phyloP scores from a whole-genome alignment of 2,113 vertebrate species.

The Macroglossus sobrinus region DNA sequence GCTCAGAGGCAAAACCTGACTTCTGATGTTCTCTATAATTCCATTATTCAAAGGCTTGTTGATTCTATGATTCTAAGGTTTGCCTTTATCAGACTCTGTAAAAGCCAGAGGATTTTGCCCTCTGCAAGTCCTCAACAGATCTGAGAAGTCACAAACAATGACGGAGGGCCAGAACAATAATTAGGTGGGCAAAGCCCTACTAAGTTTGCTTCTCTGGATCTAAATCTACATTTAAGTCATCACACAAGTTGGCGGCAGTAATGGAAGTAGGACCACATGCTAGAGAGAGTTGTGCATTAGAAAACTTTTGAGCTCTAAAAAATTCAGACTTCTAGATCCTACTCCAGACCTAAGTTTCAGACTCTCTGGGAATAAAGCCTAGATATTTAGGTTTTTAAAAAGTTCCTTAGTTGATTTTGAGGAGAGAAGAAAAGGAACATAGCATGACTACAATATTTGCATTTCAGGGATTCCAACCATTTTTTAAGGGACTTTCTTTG shows the following conservation, averaged over 20 bases:
- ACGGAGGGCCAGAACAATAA: not conserved
- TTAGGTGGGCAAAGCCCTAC: too few relatives aligned
- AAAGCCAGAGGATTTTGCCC: not conserved
- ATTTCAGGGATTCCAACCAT: not conserved
- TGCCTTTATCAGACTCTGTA: not conserved
- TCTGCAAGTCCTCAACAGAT: not conserved
- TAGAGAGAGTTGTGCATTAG: not conserved
- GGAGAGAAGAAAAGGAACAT: not conserved
- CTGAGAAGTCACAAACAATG: not conserved
- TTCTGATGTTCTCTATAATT: constrained; percentile 1
- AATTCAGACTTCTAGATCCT: not conserved
- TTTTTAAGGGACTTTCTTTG: not conserved
- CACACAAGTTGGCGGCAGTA: not conserved
- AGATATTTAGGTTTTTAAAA: not conserved
- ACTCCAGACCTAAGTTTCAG: not conserved
- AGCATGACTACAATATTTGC: not conserved
- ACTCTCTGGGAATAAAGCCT: not conserved
- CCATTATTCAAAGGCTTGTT: not conserved
- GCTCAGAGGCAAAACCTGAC: not conserved
- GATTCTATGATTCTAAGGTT: not conserved
- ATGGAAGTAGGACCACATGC: not conserved
- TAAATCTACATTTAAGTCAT: not conserved
- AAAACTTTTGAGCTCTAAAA: not conserved
- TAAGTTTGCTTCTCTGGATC: not conserved
- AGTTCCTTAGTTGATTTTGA: not conserved